A percentile compares a stretch with the other conserved stretches of the same genome.
Evolutionary conservation across 2,797 vertebrate genomes (phyloP).

Genomic region (Poecilia wingei): DNA sequence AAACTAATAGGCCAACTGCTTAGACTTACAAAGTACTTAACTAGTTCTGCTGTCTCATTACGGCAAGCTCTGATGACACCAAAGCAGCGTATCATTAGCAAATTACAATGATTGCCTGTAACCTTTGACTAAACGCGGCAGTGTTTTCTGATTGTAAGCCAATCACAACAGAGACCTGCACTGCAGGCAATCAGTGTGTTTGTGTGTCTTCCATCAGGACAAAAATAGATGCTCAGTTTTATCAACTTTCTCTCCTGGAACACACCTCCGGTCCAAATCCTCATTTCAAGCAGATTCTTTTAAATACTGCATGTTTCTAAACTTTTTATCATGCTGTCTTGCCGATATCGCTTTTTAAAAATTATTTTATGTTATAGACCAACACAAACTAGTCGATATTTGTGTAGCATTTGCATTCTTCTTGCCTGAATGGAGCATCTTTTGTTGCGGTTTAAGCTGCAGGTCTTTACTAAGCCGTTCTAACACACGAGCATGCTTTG

Average conservation of each 20-base stretch:
- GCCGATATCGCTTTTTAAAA: background rate
- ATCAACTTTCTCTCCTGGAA: conserved; percentile 25
- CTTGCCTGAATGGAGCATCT: background rate
- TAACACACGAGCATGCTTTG: background rate
- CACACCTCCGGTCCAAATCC: conserved; percentile 25
- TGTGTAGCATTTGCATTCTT: background rate
- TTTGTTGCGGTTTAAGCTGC: background rate
- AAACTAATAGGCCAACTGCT: conserved; percentile 45
- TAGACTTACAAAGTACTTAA: conserved; percentile 32
- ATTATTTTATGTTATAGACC: background rate
- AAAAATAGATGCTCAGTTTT: conserved; percentile 56
- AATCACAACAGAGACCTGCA: conserved; percentile 49
- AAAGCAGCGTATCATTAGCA: conserved; percentile 57
- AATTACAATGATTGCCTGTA: conserved; percentile 69
- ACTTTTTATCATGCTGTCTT: too few relatives aligned
- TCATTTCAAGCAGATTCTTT: conserved; percentile 10
- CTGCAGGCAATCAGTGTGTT: conserved; percentile 58
- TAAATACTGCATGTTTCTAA: conserved; percentile 4
- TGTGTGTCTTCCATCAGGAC: conserved; percentile 38
- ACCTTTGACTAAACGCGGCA: conserved; percentile 64
- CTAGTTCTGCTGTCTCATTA: conserved; percentile 41
- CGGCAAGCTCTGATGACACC: conserved; percentile 50
- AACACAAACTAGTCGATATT: background rate
- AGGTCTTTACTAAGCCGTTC: background rate
- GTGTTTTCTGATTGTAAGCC: conserved; percentile 62